Evolutionary conservation across 2,113 vertebrate species (phyloP).

Genomic region (Sturnira hondurensis): DNA sequence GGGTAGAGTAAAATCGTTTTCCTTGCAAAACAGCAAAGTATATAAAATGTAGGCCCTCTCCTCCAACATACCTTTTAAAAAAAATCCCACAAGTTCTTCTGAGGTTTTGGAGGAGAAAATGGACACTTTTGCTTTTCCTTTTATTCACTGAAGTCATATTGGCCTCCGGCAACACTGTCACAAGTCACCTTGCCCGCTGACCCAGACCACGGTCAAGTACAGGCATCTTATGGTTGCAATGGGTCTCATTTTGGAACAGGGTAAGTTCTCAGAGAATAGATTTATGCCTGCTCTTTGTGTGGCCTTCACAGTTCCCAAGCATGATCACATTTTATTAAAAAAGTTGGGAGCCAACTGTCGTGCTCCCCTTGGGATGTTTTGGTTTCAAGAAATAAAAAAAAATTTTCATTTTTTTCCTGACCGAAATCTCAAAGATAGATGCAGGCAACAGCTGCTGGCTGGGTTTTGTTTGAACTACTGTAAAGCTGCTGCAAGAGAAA

Average conservation of each 20-base stretch:
- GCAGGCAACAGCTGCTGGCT: not conserved
- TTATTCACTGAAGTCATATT: not conserved
- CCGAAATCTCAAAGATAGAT: not conserved
- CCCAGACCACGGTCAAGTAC: not conserved
- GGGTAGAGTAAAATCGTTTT: not conserved
- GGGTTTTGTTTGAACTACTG: not conserved
- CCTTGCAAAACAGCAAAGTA: not conserved
- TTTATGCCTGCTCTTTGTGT: constrained; percentile 10
- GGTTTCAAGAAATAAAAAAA: not conserved
- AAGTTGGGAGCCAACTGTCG: not conserved
- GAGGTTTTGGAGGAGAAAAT: not conserved
- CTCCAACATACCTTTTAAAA: not conserved
- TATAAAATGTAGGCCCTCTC: not conserved
- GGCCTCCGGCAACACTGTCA: not conserved
- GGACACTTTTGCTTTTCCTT: not conserved
- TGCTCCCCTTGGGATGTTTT: constrained; percentile 1
- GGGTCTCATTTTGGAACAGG: not conserved
- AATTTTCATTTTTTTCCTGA: not conserved
- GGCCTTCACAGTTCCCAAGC: constrained; percentile 15
- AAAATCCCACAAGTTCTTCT: not conserved
- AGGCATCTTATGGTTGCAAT: too few species aligned
- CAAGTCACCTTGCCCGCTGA: not conserved
- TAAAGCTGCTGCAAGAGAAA: constrained; percentile 26
- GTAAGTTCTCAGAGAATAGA: not conserved
- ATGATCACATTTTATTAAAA: constrained; percentile 40